phyloP scores from a whole-genome alignment of 2,113 vertebrate species.

The Atrichornis clamosus region DNA sequence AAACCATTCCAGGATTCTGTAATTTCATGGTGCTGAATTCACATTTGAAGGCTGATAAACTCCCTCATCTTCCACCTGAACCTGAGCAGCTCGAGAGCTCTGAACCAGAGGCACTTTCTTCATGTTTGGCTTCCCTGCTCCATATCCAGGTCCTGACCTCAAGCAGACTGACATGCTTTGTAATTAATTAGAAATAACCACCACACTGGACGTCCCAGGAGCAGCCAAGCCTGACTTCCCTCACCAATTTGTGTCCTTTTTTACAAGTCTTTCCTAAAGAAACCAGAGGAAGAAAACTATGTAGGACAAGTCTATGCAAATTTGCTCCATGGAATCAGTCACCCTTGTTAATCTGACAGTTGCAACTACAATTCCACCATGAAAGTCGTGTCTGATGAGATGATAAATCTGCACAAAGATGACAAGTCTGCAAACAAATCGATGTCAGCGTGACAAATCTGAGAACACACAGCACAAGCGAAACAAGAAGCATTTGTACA shows the following conservation, averaged over 20 bases:
- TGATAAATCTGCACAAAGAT: not conserved
- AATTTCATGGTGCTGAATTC: not conserved
- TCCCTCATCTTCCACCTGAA: not conserved
- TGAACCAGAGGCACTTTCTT: not conserved
- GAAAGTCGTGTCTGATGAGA: not conserved
- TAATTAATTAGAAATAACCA: not conserved
- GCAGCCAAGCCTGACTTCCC: not conserved
- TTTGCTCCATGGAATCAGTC: not conserved
- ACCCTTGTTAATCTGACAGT: not conserved
- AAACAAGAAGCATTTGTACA: not conserved
- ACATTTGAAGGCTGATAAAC: not conserved
- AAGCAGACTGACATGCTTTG: not conserved
- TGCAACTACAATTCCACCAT: not conserved
- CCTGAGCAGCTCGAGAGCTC: not conserved
- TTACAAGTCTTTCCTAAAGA: not conserved
- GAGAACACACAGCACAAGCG: not conserved
- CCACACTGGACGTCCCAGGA: fast-evolving
- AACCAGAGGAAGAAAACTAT: not conserved
- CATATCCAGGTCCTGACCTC: not conserved
- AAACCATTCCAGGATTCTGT: too few species aligned
- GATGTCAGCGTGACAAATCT: not conserved
- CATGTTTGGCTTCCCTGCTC: not conserved
- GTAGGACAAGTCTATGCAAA: not conserved
- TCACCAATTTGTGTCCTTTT: not conserved
- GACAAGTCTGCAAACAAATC: slow-evolving; percentile 41